Evolutionary conservation across 92 coral and sea anemone species (phyloP).

Genomic region (Phenganax stokvisi): DNA sequence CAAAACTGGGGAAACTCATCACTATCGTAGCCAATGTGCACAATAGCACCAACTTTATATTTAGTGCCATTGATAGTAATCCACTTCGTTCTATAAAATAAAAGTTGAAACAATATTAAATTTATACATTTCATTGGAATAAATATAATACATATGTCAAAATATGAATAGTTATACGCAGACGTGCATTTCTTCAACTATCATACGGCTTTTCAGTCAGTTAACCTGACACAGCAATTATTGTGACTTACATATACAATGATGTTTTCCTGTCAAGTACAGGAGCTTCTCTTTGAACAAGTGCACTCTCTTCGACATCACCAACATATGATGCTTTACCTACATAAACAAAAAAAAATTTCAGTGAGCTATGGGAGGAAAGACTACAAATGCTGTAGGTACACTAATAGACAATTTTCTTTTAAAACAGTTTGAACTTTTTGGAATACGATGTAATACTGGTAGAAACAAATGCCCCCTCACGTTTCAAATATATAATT

Average conservation of each 20-base stretch:
- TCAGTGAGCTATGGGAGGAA: neutral
- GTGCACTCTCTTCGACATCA: neutral
- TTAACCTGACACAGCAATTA: neutral
- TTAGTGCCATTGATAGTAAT: too few relatives aligned
- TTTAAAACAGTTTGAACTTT: too few relatives aligned
- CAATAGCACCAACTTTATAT: too few relatives aligned
- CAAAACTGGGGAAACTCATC: too few relatives aligned
- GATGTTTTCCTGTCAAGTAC: neutral
- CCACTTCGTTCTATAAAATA: too few relatives aligned
- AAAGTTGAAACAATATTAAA: too few relatives aligned
- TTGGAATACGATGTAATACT: neutral
- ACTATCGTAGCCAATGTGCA: too few relatives aligned
- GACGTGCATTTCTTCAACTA: too few relatives aligned
- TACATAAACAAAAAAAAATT: neutral
- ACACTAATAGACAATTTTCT: neutral
- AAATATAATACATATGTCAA: too few relatives aligned
- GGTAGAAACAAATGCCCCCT: neutral
- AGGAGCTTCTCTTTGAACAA: neutral
- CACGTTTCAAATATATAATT: neutral
- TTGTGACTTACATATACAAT: neutral
- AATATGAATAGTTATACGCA: too few relatives aligned
- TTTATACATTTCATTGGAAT: too few relatives aligned
- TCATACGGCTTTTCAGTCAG: too few relatives aligned
- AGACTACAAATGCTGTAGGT: neutral
- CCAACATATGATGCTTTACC: neutral